phyloP scores from a whole-genome alignment of 2,113 vertebrate genomes.

The Oreochromis spilurus region DNA sequence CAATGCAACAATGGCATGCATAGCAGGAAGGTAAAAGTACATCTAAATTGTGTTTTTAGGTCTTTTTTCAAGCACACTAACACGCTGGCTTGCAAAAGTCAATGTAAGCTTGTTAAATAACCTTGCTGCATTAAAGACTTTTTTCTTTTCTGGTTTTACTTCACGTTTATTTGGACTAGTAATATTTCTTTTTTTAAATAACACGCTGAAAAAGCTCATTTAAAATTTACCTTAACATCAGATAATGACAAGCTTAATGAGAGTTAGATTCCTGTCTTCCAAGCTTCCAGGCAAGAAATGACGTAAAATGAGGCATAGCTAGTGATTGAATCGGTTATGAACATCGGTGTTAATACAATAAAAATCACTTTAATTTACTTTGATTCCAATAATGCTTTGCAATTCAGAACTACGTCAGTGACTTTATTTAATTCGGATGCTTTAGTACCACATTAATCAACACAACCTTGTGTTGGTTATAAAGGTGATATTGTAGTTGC shows the following conservation, averaged over 20 bases:
- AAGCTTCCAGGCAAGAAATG: background rate
- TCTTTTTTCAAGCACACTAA: background rate
- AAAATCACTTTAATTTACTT: background rate
- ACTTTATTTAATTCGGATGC: conserved; percentile 8
- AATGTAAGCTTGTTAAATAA: background rate
- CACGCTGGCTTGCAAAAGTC: background rate
- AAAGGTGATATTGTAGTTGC: conserved; percentile 26
- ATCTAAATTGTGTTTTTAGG: background rate
- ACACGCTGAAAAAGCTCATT: background rate
- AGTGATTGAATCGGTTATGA: background rate
- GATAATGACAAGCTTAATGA: background rate
- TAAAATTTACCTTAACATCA: background rate
- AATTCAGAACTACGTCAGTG: background rate
- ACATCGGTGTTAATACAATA: background rate
- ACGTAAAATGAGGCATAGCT: background rate
- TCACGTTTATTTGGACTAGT: background rate
- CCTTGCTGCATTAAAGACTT: background rate
- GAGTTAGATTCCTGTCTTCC: background rate
- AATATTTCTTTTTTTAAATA: background rate
- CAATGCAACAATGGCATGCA: background rate
- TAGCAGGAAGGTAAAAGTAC: background rate
- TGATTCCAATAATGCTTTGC: background rate
- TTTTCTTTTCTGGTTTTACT: background rate
- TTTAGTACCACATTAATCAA: conserved; percentile 23
- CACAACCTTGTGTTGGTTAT: background rate